Base-by-base conservation (phyloP, 2,113 vertebrate species). In the Procavia capensis region DNA sequence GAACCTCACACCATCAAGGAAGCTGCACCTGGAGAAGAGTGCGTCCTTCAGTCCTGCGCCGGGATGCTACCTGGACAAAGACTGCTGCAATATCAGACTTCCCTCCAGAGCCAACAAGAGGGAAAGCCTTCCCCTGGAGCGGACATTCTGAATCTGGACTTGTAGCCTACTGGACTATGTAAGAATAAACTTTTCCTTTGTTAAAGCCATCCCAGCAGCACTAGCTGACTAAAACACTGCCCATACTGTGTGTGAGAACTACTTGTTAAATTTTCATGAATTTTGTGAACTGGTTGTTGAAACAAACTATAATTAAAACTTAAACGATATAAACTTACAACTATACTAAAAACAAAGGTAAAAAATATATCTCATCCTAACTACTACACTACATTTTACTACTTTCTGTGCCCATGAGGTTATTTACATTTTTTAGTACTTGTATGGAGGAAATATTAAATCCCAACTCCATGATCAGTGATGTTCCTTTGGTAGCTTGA, bases 241-340 rank as follows among this genome's bases (percentile, higher is more conserved):
- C 47, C 34, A 39, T 57, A 88, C 16, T 75, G 45, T 39, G 83
- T 90, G 72, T 17, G 19, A 91, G 79, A 93, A 50, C 47, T 25
- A 34, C 45, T 91, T 88, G 64, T 68, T 93, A 93, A 85, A 80
- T 91, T 88, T 94, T 90, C 54, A 80, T n/a, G 41, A 90, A 84
- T 80, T 84, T 74, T 94, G n/a, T 25, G 9, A 94, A 39, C 9
- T 85, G 41, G 6, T 87, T 93, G 25, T 68, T 88, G 41, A 92
- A 81, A 16, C 9, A 76, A 54, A 16, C 22, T 54, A 88, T 64
- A 76, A 87, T 54, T 95, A 54, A 85, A 91, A 88, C 43, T 82
- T 25, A 80, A 81, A 31, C 34, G 45, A 43, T 47, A 78, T 78
- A 78, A 47, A 78, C 13, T 34, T 79, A 34, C 45, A n/a, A 50